Evolutionary conservation across 1,140 invertebrate species (phyloP).

Genomic region (Atta cephalotes): DNA sequence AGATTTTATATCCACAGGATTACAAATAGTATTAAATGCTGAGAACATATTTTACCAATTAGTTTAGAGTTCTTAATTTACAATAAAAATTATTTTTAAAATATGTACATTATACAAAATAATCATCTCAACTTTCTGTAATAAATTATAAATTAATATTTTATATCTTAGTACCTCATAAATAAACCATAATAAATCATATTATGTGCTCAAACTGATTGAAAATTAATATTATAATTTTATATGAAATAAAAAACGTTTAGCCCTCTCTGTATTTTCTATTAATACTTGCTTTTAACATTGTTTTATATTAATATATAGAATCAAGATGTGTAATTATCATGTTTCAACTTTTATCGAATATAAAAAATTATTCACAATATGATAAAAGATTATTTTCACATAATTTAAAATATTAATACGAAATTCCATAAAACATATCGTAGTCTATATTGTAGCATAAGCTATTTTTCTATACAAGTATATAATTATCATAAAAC

Average conservation of each 20-base stretch:
- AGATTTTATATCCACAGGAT: conserved; percentile 35
- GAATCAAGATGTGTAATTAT: conserved; percentile 20
- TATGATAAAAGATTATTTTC: conserved; percentile 24
- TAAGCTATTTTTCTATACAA: conserved; percentile 61
- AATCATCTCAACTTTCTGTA: background rate
- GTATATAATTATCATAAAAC: conserved; percentile 31
- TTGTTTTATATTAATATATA: conserved; percentile 9
- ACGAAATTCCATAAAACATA: conserved; percentile 46
- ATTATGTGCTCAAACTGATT: background rate
- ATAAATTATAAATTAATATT: conserved; percentile 25
- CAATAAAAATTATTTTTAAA: background rate
- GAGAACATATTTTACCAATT: background rate
- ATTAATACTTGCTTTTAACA: conserved; percentile 37
- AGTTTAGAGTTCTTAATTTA: background rate
- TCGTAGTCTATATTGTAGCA: conserved; percentile 49
- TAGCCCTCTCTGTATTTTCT: conserved; percentile 13
- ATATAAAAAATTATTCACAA: conserved; percentile 21
- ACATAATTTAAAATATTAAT: background rate
- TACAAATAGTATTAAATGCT: conserved; percentile 34
- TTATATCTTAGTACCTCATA: background rate
- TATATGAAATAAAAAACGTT: conserved; percentile 15
- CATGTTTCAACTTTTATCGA: background rate
- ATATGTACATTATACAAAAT: conserved; percentile 1
- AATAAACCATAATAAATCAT: conserved; percentile 34
- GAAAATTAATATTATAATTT: conserved; percentile 31